Base-by-base conservation (phyloP, 2,888 invertebrate genomes). In the Lasioglossum pauxillum region DNA sequence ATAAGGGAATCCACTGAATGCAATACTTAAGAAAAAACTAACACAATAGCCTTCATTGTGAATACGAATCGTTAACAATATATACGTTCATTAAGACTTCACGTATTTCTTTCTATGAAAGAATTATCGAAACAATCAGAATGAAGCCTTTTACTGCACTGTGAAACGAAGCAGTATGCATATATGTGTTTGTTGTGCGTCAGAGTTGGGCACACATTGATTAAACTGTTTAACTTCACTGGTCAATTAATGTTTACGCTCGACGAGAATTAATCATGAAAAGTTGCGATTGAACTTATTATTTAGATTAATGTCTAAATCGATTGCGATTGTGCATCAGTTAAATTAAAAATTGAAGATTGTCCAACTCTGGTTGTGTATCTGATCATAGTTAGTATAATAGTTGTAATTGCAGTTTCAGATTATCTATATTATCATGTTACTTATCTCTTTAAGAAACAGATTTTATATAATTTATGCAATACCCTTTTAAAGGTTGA, bases 91-190 rank as follows among this genome's bases (percentile, higher is more conserved):
- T 89, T 41, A 72, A 27, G 53, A 53, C 5, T 49, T 53, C 53
- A 53, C 27, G 16, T 31, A 35, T 72, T 41, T 83, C 72, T 83
- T 83, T 83, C 83, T 83, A 41, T 83, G 83, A 83, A 83, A 83
- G 71, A 82, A 83, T 12, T 57, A 71, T 75, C 10, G 69, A 75
- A 35, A 60, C 46, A 75, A 60, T 60, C 82, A 67, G 49, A 16
- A 49, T 67, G n/a, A 73, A 60, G 49, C 27, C 38, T 41, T 69
- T 53, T 16, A 64, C 49, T 82, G 10, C 49, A 31, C n/a, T 67
- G 64, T 10, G 49, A 19, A 38, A 49, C n/a, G 19, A 31, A 46
- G 1, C 41, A 64, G 10, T 49, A 38, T 81, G 27, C 38, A 49
- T 46, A 46, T 14, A 60, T 23, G 7, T 78, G 46, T 71, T 57